These are phyloP conservation scores for Drosophila niveifrons DNA, from an alignment of 2,888 invertebrate genomes.

Conservation along the genomic window DNA sequence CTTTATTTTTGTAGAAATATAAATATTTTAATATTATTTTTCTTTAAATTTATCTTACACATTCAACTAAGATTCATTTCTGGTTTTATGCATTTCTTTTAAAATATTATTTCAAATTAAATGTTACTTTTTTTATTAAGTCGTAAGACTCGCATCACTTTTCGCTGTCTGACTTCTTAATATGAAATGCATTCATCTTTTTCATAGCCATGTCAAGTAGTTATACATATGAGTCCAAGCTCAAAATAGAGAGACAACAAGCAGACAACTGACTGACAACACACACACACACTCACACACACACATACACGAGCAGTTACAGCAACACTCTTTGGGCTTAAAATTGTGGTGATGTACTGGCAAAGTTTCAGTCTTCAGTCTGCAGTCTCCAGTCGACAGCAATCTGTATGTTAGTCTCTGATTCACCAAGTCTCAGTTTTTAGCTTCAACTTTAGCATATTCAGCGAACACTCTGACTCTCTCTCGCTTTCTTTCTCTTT, in stretches of 20 bases:
- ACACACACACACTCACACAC: slow-evolving; percentile 24
- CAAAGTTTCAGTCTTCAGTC: background rate
- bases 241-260: slow-evolving; percentile 71
- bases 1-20: background rate
- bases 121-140: no score
- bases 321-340: slow-evolving; percentile 46
- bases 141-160: background rate
- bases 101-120: no score
- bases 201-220: slow-evolving; percentile 43
- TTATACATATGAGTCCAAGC: slow-evolving; percentile 16
- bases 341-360: slow-evolving; percentile 59
- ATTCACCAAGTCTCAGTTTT: slow-evolving; percentile 7
- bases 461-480: slow-evolving; percentile 9
- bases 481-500: background rate
- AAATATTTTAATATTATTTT: no score
- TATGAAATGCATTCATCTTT: slow-evolving; percentile 77
- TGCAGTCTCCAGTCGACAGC: background rate
- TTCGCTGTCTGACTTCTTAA: slow-evolving; percentile 47
- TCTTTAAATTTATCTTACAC: no score
- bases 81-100: no score
- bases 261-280: slow-evolving; percentile 74
- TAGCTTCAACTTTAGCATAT: slow-evolving; percentile 39
- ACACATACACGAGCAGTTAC: slow-evolving; percentile 5
- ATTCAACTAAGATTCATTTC: no score
- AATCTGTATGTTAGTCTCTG: slow-evolving; percentile 1